These are phyloP conservation scores for Pseudomyrmex cubaensis DNA, from an alignment of 1,140 invertebrate species.

Conservation along the genomic window DNA sequence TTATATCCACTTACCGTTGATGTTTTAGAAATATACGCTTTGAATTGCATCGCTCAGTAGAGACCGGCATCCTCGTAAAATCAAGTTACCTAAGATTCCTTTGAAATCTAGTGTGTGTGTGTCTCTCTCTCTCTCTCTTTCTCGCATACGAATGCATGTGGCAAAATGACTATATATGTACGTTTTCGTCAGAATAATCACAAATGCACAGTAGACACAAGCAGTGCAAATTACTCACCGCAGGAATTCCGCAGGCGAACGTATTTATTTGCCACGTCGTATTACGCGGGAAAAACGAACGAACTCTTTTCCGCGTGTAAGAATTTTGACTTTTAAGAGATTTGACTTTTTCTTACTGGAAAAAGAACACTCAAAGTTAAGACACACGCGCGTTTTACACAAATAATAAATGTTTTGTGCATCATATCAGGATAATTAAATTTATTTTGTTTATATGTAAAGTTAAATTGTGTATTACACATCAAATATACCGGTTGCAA, in stretches of 20 bases:
- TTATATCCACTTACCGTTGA: conserved; percentile 50
- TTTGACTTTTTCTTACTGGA: too few species aligned
- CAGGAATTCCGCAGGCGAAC: conserved; percentile 1
- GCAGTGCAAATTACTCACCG: conserved; percentile 37
- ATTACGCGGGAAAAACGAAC: too few species aligned
- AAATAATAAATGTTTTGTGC: conserved; percentile 3
- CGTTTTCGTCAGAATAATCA: conserved; percentile 41
- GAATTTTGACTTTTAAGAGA: too few species aligned
- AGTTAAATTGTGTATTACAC: conserved; percentile 13
- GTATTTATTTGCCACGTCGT: too few species aligned
- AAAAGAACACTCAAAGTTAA: too few species aligned
- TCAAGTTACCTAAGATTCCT: conserved; percentile 54
- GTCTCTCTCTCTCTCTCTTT: neutral
- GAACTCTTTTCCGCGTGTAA: too few species aligned
- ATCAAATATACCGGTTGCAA: neutral
- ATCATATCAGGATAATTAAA: conserved; percentile 9
- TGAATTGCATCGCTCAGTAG: conserved; percentile 42
- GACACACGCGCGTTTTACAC: neutral
- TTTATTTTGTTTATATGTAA: neutral
- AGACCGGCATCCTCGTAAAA: conserved; percentile 43
- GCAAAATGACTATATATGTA: conserved; percentile 28
- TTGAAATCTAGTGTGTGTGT: conserved; percentile 46
- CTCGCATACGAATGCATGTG: conserved; percentile 17
- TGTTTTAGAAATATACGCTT: conserved; percentile 55
- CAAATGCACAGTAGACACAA: conserved; percentile 24